These are phyloP conservation scores for Chelonus insularis DNA, from an alignment of 1,140 invertebrate genomes.

Conservation along the genomic window DNA sequence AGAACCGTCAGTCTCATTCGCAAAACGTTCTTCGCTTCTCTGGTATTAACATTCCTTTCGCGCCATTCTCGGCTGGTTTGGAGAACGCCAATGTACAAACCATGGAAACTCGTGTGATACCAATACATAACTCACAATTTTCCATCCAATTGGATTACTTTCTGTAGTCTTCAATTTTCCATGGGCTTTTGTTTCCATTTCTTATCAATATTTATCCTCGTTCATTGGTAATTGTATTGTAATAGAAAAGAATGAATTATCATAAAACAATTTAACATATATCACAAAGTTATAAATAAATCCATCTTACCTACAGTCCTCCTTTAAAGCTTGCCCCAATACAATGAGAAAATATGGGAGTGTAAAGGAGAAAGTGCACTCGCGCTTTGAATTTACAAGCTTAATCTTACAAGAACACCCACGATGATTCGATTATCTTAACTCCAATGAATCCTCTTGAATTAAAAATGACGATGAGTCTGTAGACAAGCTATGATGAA, in stretches of 20 bases:
- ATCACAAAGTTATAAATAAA: too few species aligned
- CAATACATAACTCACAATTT: background rate
- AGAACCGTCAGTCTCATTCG: slow-evolving; percentile 2
- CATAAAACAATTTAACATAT: too few species aligned
- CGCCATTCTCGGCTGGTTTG: slow-evolving; percentile 19
- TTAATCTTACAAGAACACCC: slow-evolving; percentile 37
- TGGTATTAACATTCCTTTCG: slow-evolving; percentile 28
- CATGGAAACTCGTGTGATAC: background rate
- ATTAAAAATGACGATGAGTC: too few species aligned
- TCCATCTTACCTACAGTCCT: too few species aligned
- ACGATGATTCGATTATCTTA: slow-evolving; percentile 36
- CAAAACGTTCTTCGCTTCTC: slow-evolving; percentile 4
- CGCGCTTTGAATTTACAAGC: background rate
- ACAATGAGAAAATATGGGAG: slow-evolving; percentile 14
- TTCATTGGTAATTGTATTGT: too few species aligned
- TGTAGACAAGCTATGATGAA: too few species aligned
- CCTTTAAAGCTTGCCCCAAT: too few species aligned
- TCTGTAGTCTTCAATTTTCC: background rate
- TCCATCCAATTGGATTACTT: background rate
- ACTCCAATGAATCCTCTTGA: background rate
- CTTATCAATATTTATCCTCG: too few species aligned
- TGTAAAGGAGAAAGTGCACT: slow-evolving; percentile 6
- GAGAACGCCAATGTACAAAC: slow-evolving; percentile 2
- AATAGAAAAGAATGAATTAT: too few species aligned
- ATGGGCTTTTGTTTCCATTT: background rate